Evolutionary conservation across 2,888 invertebrate genomes (phyloP), one percentile per base, ranked within the genome.

Genomic region (Sphaeridia pumilis): DNA sequence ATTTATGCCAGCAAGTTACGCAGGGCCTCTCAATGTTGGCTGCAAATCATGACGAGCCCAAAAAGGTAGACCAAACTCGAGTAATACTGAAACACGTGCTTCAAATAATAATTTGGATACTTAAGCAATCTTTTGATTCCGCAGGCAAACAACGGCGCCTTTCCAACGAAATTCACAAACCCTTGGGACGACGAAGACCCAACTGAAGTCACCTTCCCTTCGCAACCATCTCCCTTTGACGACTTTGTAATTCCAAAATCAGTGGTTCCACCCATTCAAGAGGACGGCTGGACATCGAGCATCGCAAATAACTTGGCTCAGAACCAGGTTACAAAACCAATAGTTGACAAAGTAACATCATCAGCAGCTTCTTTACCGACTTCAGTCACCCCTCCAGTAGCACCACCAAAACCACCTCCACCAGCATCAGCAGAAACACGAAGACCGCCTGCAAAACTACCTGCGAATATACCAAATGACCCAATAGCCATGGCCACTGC

Each of bases 1-100:
- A 85, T 72, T 80, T 79, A 75, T 84, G 80, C 73, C 85, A 83
- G 75, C 87, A 79, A 71, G 77, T 82, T 67, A 80, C 83, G 42
- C 80, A 79, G 66, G 84, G 82, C 24, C 76, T 87, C 57, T 83
- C 83, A 49, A 78, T 86, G 52, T 77, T 87, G 57, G 78, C 80
- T 4, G 79, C 78, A 66, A 77, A 78, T 68, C 80, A 77, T 58
- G 75, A 77, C 66, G 61, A 64, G 42, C 52, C 55, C 43, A 60
- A 64, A 56, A 60, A 61, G 44, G 21, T 54, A 26, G 10, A 24
- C 20, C 25, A 17, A 20, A 25, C 25, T 47, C 10, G 22, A n/a
- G 17, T 27, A 45, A 20, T 46, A 31, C 27, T 12, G 24, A 17
- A 45, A 12, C 14, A 17, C 27, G 46, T n/a, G 28, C 35, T 14